Base-by-base conservation (phyloP, 2,797 vertebrate genomes). In the Champsocephalus esox region DNA sequence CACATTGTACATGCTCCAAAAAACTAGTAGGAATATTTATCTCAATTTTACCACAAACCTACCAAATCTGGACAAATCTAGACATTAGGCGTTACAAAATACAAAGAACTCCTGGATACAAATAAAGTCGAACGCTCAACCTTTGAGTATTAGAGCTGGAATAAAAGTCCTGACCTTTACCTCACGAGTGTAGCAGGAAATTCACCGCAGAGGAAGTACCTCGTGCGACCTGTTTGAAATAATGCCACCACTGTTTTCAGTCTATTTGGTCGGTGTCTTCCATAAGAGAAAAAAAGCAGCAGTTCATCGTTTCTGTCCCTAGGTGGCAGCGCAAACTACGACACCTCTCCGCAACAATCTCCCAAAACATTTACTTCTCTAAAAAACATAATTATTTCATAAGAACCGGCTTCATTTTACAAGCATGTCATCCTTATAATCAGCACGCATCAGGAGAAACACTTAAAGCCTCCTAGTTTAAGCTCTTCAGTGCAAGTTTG, bases 381-480 rank as follows among this genome's bases (percentile, higher is more conserved):
- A 44, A 3, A 49, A 48, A 57, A 43, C 54, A 12, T 6, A n/a
- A 68, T 57, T 4, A 49, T 50, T 67, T 65, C 51, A 68, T 8
- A 67, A 24, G 58, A 64, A 74, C 19, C 54, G 58, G 93, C 93
- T 90, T 94, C 90, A 94, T 94, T 87, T 94, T 90, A 94, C 77
- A 88, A 94, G 91, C 89, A 88, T 49, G 49, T 9, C 7, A 41
- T 88, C 92, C 93, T 88, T 74, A 86, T 92, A 92, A 93, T 94
- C 93, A 94, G 93, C 92, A 75, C 50, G 74, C 62, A 52, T 72
- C 13, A 50, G 58, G 38, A 70, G 50, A 58, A 45, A 38, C 21
- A 52, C 16, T 34, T 16, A 3, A 9, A 17, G 50, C 21, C 24
- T 46, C 55, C 51, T n/a, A 16, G 34, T 59, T 38, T 2, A 50